phyloP scores from a whole-genome alignment of 1,140 invertebrate genomes.

The Drosophila grimshawi region DNA sequence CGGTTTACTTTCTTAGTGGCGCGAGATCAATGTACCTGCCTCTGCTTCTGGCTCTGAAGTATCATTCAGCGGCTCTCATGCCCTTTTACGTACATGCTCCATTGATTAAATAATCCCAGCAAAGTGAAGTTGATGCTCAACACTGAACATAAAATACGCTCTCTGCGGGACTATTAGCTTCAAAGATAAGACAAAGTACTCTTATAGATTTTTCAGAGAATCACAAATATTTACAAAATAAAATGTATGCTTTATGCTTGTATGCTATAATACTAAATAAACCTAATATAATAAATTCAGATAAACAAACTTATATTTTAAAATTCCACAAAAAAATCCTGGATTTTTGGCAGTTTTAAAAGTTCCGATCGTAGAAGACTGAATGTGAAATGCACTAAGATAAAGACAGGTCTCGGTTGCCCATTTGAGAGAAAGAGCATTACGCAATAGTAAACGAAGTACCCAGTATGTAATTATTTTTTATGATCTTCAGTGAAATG shows the following conservation, averaged over 20 bases:
- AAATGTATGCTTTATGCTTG: no score
- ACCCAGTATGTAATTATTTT: slow-evolving; percentile 73
- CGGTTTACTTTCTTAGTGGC: slow-evolving; percentile 56
- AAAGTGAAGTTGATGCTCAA: slow-evolving; percentile 5
- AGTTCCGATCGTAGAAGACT: no score
- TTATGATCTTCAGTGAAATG: slow-evolving; percentile 69
- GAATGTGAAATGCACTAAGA: background rate
- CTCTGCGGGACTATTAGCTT: background rate
- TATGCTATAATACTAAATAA: no score
- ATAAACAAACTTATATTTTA: no score
- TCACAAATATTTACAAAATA: no score
- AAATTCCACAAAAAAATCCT: no score
- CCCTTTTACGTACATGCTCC: slow-evolving; percentile 59
- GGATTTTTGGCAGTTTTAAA: no score
- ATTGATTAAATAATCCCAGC: slow-evolving; percentile 74
- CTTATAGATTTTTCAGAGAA: no score
- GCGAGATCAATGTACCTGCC: slow-evolving; percentile 72
- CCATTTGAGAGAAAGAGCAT: slow-evolving; percentile 26
- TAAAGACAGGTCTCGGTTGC: background rate
- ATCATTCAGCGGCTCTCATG: slow-evolving; percentile 53
- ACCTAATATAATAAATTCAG: no score
- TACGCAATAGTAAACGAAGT: slow-evolving; percentile 37
- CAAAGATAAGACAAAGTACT: no score
- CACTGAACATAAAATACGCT: background rate
- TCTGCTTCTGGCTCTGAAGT: slow-evolving; percentile 33